Evolutionary conservation across 2,888 invertebrate genomes (phyloP).

Genomic region (Amphipoea lucens): DNA sequence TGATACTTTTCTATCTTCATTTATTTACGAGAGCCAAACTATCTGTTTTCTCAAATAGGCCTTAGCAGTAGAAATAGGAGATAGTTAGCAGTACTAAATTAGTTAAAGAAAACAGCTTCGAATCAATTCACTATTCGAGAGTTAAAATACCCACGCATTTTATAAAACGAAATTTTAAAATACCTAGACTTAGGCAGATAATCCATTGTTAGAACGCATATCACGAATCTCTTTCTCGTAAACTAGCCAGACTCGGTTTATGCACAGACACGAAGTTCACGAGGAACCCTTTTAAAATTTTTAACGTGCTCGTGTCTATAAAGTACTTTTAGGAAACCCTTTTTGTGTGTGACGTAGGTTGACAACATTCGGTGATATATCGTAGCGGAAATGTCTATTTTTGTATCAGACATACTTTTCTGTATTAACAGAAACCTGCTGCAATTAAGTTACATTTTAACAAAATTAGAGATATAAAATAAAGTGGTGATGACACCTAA

Average conservation of each 20-base stretch:
- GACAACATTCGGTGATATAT: background rate
- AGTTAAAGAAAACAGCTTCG: too few relatives aligned
- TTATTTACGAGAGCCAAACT: too few relatives aligned
- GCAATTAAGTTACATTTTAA: background rate
- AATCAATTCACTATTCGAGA: background rate
- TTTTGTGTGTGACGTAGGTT: conserved; percentile 10
- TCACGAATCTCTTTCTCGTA: conserved; percentile 18
- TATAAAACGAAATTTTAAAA: background rate
- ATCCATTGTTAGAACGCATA: background rate
- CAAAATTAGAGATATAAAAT: background rate
- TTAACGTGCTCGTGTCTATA: conserved; percentile 1
- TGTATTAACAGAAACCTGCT: background rate
- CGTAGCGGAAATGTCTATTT: background rate
- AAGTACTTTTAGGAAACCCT: conserved; percentile 26
- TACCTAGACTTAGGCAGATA: background rate
- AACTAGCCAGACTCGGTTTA: conserved; percentile 28
- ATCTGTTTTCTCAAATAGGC: background rate
- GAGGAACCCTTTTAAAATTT: conserved; percentile 44
- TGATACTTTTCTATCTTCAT: too few relatives aligned
- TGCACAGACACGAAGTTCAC: conserved; percentile 38
- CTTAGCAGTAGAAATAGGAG: background rate
- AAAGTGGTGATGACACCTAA: background rate
- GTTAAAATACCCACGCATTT: background rate
- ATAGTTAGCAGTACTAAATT: background rate
- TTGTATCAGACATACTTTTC: background rate